Conservation (phyloP, 1,140 invertebrate genomes). For the Brachionus rotundiformis region DNA sequence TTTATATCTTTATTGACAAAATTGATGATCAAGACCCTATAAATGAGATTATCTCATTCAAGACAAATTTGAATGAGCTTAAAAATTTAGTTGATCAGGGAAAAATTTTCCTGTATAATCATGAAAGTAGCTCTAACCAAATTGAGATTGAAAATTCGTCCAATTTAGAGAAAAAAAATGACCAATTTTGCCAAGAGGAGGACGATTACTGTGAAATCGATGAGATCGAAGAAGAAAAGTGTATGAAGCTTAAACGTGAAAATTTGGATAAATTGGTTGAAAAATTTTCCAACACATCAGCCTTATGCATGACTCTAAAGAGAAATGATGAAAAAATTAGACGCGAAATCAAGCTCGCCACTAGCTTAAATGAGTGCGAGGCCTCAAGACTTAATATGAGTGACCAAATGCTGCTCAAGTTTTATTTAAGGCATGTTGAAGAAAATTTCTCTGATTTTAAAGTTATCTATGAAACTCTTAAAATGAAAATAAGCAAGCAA, state of each 20-base stretch:
- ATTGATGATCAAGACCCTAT: background rate
- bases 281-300: constrained; percentile 26
- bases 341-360: constrained; percentile 34
- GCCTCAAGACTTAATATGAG: background rate
- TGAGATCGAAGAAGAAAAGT: constrained; percentile 41
- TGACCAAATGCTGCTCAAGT: constrained; percentile 45
- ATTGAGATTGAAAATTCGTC: background rate
- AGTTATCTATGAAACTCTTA: background rate
- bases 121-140: background rate
- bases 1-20: constrained; percentile 6
- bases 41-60: background rate
- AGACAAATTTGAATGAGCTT: background rate
- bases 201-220: constrained; percentile 50
- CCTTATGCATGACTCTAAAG: constrained; percentile 42
- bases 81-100: constrained; percentile 18
- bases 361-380: constrained; percentile 2
- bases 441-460: constrained; percentile 46
- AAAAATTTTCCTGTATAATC: constrained; percentile 17
- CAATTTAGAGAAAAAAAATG: background rate
- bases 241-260: background rate
- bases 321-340: constrained; percentile 34
- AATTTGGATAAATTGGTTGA: constrained; percentile 37
- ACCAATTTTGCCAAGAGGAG: background rate
- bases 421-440: constrained; percentile 42
- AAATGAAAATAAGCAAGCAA: background rate